Percentiles rank a stretch among this genome's conserved stretches.
These are phyloP conservation scores for Andrena trimmerana DNA, from an alignment of 2,888 invertebrate genomes.

Conservation along the genomic window DNA sequence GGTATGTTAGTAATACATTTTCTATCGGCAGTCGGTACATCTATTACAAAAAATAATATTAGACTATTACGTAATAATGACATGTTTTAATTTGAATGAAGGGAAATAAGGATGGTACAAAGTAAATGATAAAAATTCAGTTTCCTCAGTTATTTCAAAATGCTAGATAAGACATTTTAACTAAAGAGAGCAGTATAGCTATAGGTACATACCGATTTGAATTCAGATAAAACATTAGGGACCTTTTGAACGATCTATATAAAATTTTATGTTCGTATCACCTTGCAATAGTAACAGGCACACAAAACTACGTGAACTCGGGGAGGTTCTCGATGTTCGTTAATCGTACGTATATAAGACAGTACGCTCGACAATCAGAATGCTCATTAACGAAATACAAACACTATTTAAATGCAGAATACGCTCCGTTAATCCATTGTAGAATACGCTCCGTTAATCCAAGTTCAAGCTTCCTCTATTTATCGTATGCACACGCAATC, in stretches of 20 bases:
- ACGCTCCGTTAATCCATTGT: background rate
- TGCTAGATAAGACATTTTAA: no score
- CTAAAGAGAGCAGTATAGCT: no score
- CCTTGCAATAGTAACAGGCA: background rate
- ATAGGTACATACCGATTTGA: background rate
- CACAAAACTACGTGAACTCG: background rate
- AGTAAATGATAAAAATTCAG: no score
- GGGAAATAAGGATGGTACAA: no score
- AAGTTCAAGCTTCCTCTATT: background rate
- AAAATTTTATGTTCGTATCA: background rate
- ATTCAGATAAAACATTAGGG: background rate
- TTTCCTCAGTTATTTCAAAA: no score
- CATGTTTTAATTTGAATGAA: no score
- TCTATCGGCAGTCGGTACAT: no score
- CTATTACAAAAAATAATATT: no score
- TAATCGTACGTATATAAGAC: background rate
- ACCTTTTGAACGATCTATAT: background rate
- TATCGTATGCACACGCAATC: background rate
- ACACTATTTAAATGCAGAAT: constrained; percentile 18
- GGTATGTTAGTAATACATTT: no score
- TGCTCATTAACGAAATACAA: constrained; percentile 17
- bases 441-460: no score
- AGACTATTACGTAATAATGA: no score
- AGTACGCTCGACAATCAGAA: background rate
- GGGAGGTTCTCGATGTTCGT: background rate